phyloP scores from a whole-genome alignment of 2,797 vertebrate species.

The Champsocephalus esox region DNA sequence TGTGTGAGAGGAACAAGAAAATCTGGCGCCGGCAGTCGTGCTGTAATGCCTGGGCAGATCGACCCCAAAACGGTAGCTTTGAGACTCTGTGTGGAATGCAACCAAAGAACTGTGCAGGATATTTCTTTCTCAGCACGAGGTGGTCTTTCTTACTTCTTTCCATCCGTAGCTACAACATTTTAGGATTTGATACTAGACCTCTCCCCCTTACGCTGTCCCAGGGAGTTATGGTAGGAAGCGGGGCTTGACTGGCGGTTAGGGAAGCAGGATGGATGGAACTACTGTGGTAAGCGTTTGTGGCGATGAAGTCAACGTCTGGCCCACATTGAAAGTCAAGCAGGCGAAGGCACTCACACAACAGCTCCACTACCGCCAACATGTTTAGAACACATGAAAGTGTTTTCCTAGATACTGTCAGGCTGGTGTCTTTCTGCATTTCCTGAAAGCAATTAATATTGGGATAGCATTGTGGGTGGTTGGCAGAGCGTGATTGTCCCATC shows the following conservation, averaged over 20 bases:
- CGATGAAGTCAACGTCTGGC: conserved; percentile 83
- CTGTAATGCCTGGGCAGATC: conserved; percentile 42
- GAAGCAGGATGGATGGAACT: conserved; percentile 81
- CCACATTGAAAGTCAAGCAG: conserved; percentile 65
- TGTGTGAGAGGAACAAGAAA: conserved; percentile 47
- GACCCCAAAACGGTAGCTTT: conserved; percentile 78
- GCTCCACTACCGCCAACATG: conserved; percentile 56
- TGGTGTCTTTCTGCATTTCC: conserved; percentile 38
- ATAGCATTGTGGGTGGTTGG: conserved; percentile 55
- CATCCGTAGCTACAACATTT: conserved; percentile 51
- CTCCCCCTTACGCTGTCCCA: conserved; percentile 40
- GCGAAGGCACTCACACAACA: conserved; percentile 62
- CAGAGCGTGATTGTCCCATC: conserved; percentile 18
- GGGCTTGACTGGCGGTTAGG: conserved; percentile 66
- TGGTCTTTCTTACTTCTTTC: conserved; percentile 65
- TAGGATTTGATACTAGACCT: conserved; percentile 53
- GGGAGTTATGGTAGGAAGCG: conserved; percentile 78
- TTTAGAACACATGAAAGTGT: conserved; percentile 56
- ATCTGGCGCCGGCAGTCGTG: conserved; percentile 43
- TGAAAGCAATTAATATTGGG: background rate
- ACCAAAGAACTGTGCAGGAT: conserved; percentile 34
- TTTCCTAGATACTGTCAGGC: conserved; percentile 28
- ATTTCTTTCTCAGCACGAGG: conserved; percentile 32
- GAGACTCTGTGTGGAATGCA: conserved; percentile 51
- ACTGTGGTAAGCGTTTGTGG: conserved; percentile 73